Conservation (phyloP, 2,797 vertebrate genomes). For the Enteromius paludinosus region DNA sequence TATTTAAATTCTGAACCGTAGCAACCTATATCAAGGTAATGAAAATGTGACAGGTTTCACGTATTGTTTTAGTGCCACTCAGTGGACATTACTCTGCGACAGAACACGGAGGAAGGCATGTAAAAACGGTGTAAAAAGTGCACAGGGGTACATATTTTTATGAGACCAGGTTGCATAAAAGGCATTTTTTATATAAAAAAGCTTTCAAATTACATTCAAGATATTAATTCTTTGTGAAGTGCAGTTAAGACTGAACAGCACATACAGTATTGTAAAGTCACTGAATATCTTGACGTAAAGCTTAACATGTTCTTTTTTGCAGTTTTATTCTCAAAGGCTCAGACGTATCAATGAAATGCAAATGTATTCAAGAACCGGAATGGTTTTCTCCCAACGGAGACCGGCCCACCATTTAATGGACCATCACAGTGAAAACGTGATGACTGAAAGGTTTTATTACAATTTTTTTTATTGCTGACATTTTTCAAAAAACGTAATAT, state of each 20-base stretch:
- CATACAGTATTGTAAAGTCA: not conserved
- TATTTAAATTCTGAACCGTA: no score
- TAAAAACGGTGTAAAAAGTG: no score
- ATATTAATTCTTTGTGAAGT: not conserved
- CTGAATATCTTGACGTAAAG: conserved; percentile 42
- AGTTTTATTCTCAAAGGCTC: conserved; percentile 43
- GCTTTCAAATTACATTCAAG: not conserved
- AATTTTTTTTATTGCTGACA: conserved; percentile 32
- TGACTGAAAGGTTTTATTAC: conserved; percentile 57
- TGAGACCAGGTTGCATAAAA: not conserved
- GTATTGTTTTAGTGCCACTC: no score
- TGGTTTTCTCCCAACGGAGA: conserved; percentile 49
- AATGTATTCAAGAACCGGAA: conserved; percentile 61
- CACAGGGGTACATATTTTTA: no score
- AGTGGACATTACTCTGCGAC: no score
- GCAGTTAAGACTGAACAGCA: not conserved
- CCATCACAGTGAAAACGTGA: conserved; percentile 46
- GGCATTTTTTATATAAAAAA: not conserved
- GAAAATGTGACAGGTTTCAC: no score
- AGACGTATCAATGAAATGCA: conserved; percentile 60
- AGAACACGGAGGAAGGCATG: no score
- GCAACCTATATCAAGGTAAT: no score
- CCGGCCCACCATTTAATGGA: conserved; percentile 50
- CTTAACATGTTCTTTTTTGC: conserved; percentile 47
- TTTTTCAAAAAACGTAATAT: conserved; percentile 9